Evolutionary conservation across 1,140 invertebrate species (phyloP).

Genomic region (Tetraneura akinire): DNA sequence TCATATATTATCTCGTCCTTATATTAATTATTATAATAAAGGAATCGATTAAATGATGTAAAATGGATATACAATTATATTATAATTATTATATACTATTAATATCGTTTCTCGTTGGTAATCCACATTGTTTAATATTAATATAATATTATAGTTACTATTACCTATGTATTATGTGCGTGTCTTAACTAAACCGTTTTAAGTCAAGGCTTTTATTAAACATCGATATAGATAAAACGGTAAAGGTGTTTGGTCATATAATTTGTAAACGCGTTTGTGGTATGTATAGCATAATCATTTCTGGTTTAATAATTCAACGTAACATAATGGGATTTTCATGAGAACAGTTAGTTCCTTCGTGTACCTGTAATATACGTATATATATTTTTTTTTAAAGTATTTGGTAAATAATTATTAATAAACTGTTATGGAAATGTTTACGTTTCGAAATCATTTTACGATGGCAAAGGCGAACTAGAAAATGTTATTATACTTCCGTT

Average conservation of each 20-base stretch:
- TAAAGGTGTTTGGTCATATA: background rate
- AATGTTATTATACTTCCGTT: background rate
- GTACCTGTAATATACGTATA: no score
- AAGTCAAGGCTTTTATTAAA: background rate
- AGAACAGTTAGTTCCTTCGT: background rate
- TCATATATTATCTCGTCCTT: no score
- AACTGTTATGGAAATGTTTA: background rate
- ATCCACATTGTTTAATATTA: background rate
- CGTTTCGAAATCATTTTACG: background rate
- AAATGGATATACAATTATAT: no score
- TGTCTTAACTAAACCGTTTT: background rate
- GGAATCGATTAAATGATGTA: no score
- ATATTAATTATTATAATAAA: no score
- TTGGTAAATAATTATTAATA: no score
- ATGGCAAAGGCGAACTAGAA: background rate
- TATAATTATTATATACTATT: no score
- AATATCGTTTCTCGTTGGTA: no score
- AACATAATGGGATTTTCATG: background rate
- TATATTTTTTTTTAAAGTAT: no score
- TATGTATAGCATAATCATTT: background rate
- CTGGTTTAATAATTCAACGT: background rate
- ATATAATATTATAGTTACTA: background rate
- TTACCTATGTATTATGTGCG: background rate
- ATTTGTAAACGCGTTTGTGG: background rate
- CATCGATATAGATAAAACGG: background rate